Evolutionary conservation across 2,113 vertebrate genomes (phyloP).

Genomic region (Carlito syrichta): DNA sequence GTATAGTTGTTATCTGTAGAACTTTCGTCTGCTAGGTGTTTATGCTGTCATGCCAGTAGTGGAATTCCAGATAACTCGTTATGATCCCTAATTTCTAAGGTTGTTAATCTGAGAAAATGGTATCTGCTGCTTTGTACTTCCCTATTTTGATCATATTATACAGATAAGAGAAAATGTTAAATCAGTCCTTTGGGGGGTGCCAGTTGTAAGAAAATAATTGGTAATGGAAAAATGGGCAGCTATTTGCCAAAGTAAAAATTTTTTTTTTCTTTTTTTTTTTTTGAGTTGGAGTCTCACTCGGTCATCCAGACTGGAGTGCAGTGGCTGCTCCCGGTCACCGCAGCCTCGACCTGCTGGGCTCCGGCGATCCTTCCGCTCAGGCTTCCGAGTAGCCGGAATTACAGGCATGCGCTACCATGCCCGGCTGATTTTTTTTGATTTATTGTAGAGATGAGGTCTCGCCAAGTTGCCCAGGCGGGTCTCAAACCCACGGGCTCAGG

Average conservation of each 20-base stretch:
- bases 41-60: neutral
- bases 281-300: too few relatives aligned
- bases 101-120: neutral
- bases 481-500: too few relatives aligned
- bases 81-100: neutral
- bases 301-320: too few relatives aligned
- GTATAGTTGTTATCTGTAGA: neutral
- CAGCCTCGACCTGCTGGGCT: too few relatives aligned
- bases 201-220: neutral
- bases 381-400: too few relatives aligned
- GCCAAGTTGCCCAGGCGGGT: too few relatives aligned
- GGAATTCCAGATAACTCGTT: neutral
- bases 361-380: too few relatives aligned
- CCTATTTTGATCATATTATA: neutral
- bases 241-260: neutral
- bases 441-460: too few relatives aligned
- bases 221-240: neutral
- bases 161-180: neutral
- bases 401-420: too few relatives aligned
- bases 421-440: too few relatives aligned
- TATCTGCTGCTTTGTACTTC: neutral
- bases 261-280: too few relatives aligned
- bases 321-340: too few relatives aligned
- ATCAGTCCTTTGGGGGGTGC: neutral
- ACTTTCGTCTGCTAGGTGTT: neutral